phyloP scores from a whole-genome alignment of 2,888 invertebrate genomes.

The Tridacna gigas region DNA sequence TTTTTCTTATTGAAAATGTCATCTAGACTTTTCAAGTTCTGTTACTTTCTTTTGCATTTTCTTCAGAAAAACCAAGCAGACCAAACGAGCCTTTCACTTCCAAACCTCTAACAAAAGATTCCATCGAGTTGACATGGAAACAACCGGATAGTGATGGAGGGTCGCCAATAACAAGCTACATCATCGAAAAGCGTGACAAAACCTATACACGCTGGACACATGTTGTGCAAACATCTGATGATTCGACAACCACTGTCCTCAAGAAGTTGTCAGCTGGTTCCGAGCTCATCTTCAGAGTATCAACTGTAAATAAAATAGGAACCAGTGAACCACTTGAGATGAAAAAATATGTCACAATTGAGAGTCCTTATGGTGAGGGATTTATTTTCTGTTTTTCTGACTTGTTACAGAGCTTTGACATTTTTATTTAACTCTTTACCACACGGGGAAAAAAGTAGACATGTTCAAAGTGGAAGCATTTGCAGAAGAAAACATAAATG shows the following conservation, averaged over 20 bases:
- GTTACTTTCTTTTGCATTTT: conserved; percentile 4
- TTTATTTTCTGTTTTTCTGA: too few relatives aligned
- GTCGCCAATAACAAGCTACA: conserved; percentile 84
- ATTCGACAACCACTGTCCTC: conserved; percentile 88
- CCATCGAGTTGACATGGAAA: conserved; percentile 86
- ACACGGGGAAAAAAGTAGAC: too few relatives aligned
- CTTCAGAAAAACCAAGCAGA: conserved; percentile 81
- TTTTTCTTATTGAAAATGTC: too few relatives aligned
- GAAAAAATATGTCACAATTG: conserved; percentile 86
- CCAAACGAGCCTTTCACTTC: conserved; percentile 85
- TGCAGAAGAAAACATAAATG: too few relatives aligned
- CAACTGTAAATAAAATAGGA: conserved; percentile 94
- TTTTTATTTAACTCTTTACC: too few relatives aligned
- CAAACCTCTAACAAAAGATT: conserved; percentile 85
- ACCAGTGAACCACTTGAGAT: conserved; percentile 89
- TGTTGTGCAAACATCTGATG: conserved; percentile 76
- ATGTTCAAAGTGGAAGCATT: too few relatives aligned
- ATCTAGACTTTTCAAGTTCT: too few relatives aligned
- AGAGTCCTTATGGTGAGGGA: conserved; percentile 90
- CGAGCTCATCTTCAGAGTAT: conserved; percentile 94
- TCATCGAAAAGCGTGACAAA: conserved; percentile 92
- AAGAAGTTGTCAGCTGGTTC: conserved; percentile 90
- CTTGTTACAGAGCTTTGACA: too few relatives aligned
- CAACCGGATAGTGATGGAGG: conserved; percentile 86
- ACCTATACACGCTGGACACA: conserved; percentile 77